A percentile compares a stretch with the other conserved stretches of the same genome.
Evolutionary conservation across 2,888 invertebrate genomes (phyloP).

Genomic region (Ctena decussata): DNA sequence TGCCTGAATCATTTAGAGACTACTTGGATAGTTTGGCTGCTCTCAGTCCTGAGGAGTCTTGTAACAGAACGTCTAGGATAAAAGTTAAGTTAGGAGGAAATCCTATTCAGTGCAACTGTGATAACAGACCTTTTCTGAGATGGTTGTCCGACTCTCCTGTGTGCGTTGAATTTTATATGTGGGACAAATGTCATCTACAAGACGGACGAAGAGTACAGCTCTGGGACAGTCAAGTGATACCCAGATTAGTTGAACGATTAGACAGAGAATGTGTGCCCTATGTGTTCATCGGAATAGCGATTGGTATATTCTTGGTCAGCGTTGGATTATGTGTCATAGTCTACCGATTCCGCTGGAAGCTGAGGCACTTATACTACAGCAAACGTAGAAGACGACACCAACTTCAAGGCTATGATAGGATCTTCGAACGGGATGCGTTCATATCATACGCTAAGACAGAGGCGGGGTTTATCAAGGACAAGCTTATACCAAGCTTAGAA

Average conservation of each 20-base stretch:
- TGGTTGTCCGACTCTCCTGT: conserved; percentile 40
- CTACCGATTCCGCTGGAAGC: conserved; percentile 55
- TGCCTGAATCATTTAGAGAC: conserved; percentile 10
- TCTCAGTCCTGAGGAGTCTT: neutral
- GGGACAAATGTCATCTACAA: conserved; percentile 11
- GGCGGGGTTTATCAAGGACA: conserved; percentile 44
- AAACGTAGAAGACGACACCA: conserved; percentile 26
- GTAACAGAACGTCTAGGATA: neutral
- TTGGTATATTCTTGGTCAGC: conserved; percentile 1
- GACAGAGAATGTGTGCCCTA: conserved; percentile 23
- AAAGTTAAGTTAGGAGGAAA: conserved; percentile 31
- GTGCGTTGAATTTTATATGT: neutral
- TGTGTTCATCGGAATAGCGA: neutral
- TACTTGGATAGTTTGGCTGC: conserved; percentile 13
- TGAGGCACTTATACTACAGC: conserved; percentile 57
- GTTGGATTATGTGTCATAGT: conserved; percentile 7
- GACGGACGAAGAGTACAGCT: neutral
- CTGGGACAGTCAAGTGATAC: neutral
- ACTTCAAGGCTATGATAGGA: conserved; percentile 39
- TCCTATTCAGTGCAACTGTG: conserved; percentile 50
- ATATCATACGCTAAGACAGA: conserved; percentile 48
- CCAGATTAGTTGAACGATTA: neutral
- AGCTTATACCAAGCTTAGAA: conserved; percentile 54
- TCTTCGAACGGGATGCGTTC: conserved; percentile 60
- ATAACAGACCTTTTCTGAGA: conserved; percentile 42